These are phyloP conservation scores for Microcebus jonahi DNA, from an alignment of 2,113 vertebrate species.

Conservation along the genomic window DNA sequence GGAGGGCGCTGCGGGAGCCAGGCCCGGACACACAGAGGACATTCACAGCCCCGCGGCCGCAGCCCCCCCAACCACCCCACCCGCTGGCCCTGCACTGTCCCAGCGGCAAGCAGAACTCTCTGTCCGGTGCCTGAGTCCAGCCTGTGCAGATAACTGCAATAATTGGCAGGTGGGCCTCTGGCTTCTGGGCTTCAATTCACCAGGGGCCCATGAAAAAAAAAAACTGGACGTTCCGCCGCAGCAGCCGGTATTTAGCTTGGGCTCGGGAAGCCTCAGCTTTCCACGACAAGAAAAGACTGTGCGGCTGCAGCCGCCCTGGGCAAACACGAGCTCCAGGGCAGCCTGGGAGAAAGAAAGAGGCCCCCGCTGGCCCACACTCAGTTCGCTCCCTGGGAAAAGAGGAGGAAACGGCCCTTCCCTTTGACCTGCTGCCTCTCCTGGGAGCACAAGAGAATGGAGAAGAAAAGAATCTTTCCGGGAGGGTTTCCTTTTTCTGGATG, in stretches of 20 bases:
- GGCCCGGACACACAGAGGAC: slow-evolving; percentile 33
- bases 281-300: slow-evolving; percentile 37
- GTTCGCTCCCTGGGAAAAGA: background rate
- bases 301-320: slow-evolving; percentile 38
- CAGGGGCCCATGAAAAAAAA: slow-evolving; percentile 38
- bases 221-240: background rate
- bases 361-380: background rate
- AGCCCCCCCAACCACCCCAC: background rate
- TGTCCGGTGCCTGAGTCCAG: slow-evolving; percentile 20
- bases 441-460: background rate
- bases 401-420: background rate
- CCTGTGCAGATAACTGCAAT: slow-evolving; percentile 66
- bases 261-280: slow-evolving; percentile 2
- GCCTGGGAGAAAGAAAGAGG: background rate
- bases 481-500: background rate
- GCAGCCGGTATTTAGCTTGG: slow-evolving; percentile 55
- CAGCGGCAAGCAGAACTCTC: slow-evolving; percentile 54
- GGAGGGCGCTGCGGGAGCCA: background rate
- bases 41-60: background rate
- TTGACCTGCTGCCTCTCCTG: background rate
- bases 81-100: background rate
- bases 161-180: slow-evolving; percentile 75
- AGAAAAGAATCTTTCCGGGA: background rate
- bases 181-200: slow-evolving; percentile 58
- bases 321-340: background rate